Conservation (phyloP, 2,113 vertebrate genomes). For the Spilogale gracilis region DNA sequence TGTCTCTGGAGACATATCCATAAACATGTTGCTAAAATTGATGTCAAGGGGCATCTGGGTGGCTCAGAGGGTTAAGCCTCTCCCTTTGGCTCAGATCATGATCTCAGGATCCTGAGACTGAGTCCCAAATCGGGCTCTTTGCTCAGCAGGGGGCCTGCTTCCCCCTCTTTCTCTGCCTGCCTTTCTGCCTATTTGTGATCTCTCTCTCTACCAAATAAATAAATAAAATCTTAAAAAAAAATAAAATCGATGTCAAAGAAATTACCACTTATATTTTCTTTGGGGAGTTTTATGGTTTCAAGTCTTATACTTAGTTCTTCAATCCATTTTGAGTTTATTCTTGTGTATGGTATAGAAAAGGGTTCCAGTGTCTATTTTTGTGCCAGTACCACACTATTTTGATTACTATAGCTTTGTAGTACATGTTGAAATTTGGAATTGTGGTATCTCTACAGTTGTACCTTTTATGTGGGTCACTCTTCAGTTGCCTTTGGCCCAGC, state of each 20-base stretch:
- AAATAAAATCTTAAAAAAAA: no score
- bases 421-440: background rate
- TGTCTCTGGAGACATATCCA: background rate
- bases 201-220: no score
- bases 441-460: background rate
- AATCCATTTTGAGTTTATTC: background rate
- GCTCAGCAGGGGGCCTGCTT: no score
- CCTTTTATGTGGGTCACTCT: background rate
- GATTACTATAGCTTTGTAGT: background rate
- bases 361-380: background rate
- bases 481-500: background rate
- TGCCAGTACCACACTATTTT: background rate
- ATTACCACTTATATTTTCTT: background rate
- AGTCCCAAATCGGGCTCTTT: no score
- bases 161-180: no score
- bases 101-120: no score
- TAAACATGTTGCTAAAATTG: background rate
- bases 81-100: no score
- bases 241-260: background rate
- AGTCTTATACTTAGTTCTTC: background rate
- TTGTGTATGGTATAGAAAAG: background rate
- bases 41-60: background rate
- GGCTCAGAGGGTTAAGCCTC: no score
- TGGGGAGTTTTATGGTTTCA: background rate
- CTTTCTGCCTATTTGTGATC: no score